Base-by-base conservation (phyloP, 1,140 invertebrate species). In the Dreissena rostriformis region DNA sequence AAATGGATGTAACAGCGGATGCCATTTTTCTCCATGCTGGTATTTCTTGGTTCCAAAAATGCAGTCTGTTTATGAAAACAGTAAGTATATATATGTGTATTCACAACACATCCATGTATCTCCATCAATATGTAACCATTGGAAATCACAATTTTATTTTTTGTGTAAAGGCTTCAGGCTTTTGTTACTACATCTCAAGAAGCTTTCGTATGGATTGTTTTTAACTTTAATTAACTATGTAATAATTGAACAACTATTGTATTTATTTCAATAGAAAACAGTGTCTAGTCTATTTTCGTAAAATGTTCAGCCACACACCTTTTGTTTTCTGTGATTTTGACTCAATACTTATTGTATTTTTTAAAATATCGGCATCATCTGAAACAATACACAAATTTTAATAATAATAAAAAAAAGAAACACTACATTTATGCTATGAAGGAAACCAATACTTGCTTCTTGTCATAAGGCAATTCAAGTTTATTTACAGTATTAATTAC, bases 1-100 rank as follows among this genome's bases (percentile, higher is more conserved):
- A 65, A 81, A 81, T 51, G 79, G 79, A 14, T 73, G 68, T 17
- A 81, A 24, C 4, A 52, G 19, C 12, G 79, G 79, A 61, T 73
- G 79, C 79, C 79, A 81, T 52, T 81, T 81, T 17, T 81, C 79
- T n/a, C 68, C 79, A 52, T 81, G 79, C 17, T 73, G 52, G 55
- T 73, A 73, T 14, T 51, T 11, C 70, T n/a, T 22, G 4, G 39
- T 57, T 17, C 70, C 79, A 73, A 81, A 81, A 11, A 29, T 65
- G 66, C 79, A 81, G 0, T 14, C 79, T 81, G 79, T 17, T 55
- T 28, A 29, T 2, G 49, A 63, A 75, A 29, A 19, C 7, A 61
- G 19, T 7, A n/a, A 61, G 19, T 7, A 63, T 19, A 75, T 53
- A 75, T 14, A 8, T 24, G 1, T 2, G 39, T 39, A 5, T 39